These are phyloP conservation scores for Limnephilus rhombicus DNA, from an alignment of 2,888 invertebrate genomes.

Conservation along the genomic window DNA sequence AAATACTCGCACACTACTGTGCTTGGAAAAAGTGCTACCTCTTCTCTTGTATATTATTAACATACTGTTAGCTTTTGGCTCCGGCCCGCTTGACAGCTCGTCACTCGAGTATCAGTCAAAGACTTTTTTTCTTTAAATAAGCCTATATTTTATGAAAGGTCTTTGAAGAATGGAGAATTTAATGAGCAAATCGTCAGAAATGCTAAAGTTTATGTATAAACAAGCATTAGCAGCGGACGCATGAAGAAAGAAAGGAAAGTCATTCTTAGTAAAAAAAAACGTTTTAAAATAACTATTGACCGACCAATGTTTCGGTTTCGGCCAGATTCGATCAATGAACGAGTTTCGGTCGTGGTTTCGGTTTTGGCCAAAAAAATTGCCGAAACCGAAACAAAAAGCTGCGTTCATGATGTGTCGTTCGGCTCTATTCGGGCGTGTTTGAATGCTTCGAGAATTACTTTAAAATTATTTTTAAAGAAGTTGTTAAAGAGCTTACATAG, in stretches of 20 bases:
- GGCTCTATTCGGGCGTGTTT: too few relatives aligned
- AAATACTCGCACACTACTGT: background rate
- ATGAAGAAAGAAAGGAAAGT: background rate
- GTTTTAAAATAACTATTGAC: background rate
- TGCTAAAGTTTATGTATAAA: background rate
- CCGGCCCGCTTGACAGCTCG: background rate
- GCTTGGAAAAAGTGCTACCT: background rate
- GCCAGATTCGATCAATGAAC: too few relatives aligned
- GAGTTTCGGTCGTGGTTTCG: too few relatives aligned
- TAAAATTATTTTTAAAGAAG: too few relatives aligned
- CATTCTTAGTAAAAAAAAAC: background rate
- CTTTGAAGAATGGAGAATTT: background rate
- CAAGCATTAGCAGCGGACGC: background rate
- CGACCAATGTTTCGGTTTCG: too few relatives aligned
- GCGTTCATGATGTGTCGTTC: too few relatives aligned
- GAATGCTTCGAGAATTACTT: too few relatives aligned
- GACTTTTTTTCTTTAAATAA: background rate
- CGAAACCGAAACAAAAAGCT: too few relatives aligned
- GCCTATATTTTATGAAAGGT: background rate
- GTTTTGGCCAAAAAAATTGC: too few relatives aligned
- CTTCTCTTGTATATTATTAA: background rate
- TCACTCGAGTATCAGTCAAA: background rate
- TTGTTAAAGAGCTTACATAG: too few relatives aligned
- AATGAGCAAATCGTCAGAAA: background rate
- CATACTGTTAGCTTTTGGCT: background rate